Percentiles rank a stretch among this genome's conserved stretches.
Evolutionary conservation across 2,797 vertebrate genomes (phyloP).

Genomic region (Pseudochaenichthys georgianus): DNA sequence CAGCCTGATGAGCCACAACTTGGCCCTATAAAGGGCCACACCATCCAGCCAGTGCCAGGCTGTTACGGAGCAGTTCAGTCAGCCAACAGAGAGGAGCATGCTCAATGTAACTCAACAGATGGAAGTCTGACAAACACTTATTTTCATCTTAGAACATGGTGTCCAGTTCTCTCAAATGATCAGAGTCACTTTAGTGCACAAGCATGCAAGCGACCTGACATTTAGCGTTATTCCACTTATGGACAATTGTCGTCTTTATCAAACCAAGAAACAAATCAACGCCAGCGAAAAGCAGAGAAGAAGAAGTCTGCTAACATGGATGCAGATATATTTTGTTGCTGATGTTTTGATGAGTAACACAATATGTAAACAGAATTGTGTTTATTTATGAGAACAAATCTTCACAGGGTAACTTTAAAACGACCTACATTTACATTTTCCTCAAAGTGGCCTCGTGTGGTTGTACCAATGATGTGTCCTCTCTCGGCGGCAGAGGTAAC

Average conservation of each 20-base stretch:
- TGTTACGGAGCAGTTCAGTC: not conserved
- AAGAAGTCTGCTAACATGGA: not conserved
- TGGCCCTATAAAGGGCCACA: no score
- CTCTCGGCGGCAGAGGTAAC: not conserved
- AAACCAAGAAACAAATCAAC: not conserved
- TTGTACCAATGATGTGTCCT: slow-evolving; percentile 2
- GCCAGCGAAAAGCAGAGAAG: not conserved
- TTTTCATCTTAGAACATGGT: not conserved
- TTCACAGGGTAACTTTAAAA: slow-evolving; percentile 1
- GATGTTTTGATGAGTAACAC: not conserved
- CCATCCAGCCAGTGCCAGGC: no score
- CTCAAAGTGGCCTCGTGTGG: not conserved
- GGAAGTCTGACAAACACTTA: not conserved
- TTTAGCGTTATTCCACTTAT: not conserved
- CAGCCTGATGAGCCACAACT: no score
- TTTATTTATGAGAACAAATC: slow-evolving; percentile 18
- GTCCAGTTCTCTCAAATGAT: slow-evolving; percentile 1
- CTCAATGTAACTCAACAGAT: not conserved
- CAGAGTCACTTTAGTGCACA: not conserved
- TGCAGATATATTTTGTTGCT: not conserved
- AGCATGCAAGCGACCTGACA: not conserved
- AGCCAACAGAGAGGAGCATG: not conserved
- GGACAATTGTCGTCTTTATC: fast-evolving
- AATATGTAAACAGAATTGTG: not conserved
- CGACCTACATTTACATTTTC: not conserved